Percentiles rank a stretch among this genome's conserved stretches.
Conservation (phyloP, 2,113 vertebrate genomes). For the Psephotus haematonotus region DNA sequence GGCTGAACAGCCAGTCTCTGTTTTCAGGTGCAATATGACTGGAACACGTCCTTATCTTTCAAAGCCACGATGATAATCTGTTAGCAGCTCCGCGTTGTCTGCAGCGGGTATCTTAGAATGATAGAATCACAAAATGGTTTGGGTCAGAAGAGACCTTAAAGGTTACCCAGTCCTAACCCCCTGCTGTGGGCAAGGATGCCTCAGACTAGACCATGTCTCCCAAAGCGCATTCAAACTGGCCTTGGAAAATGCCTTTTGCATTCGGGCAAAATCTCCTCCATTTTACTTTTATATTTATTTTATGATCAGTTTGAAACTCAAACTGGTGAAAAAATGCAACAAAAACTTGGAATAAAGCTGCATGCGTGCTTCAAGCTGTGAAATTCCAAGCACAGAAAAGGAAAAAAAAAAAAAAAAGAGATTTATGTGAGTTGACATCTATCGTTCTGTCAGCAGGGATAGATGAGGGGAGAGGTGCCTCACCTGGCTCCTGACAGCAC, state of each 20-base stretch:
- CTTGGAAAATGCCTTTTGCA: neutral
- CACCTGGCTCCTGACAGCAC: neutral
- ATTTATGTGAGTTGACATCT: neutral
- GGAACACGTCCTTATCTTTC: neutral
- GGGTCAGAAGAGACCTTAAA: neutral
- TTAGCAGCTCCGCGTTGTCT: neutral
- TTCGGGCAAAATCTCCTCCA: neutral
- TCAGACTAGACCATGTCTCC: neutral
- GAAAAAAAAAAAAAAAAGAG: neutral
- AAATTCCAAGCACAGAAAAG: neutral
- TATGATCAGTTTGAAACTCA: fast-evolving
- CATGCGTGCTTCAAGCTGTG: neutral
- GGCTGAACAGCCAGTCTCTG: neutral
- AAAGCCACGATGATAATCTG: neutral
- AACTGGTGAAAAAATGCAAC: neutral
- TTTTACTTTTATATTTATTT: neutral
- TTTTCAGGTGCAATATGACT: neutral
- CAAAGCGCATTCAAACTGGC: neutral
- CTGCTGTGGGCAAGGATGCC: neutral
- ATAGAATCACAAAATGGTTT: neutral
- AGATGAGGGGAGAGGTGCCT: neutral
- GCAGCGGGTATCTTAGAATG: neutral
- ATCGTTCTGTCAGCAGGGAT: neutral
- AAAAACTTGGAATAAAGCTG: neutral
- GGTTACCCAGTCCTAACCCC: neutral